A percentile compares a stretch with the other conserved stretches of the same genome.
Conservation (phyloP, 1,140 invertebrate species). For the Aphelenchoides fujianensis region DNA sequence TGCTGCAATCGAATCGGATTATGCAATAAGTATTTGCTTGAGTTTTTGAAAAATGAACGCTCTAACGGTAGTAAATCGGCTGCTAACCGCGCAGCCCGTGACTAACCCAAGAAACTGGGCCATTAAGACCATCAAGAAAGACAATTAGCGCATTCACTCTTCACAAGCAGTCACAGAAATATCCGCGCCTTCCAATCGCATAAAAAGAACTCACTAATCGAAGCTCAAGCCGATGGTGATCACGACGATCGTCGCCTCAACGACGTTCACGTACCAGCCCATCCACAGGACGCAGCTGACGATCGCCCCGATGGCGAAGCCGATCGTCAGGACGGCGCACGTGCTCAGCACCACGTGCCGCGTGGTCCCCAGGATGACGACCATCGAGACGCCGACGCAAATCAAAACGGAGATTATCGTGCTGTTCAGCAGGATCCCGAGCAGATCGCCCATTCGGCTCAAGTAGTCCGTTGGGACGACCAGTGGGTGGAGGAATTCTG, state of each 20-base stretch:
- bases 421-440: slow-evolving; percentile 21
- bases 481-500: slow-evolving; percentile 9
- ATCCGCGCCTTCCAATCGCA: too few species aligned
- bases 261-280: slow-evolving; percentile 86
- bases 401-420: slow-evolving; percentile 36
- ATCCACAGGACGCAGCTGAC: slow-evolving; percentile 29
- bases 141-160: too few species aligned
- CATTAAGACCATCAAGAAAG: too few species aligned
- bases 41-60: too few species aligned
- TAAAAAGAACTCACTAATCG: too few species aligned
- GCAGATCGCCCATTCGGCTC: slow-evolving; percentile 28
- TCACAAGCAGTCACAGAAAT: too few species aligned
- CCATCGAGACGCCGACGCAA: slow-evolving; percentile 28
- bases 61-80: too few species aligned
- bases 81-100: too few species aligned
- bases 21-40: too few species aligned
- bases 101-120: too few species aligned
- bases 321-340: slow-evolving; percentile 30
- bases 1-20: too few species aligned
- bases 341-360: slow-evolving; percentile 26
- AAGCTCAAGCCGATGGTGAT: slow-evolving; percentile 89
- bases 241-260: slow-evolving; percentile 88
- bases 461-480: slow-evolving; percentile 15
- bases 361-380: slow-evolving; percentile 42
- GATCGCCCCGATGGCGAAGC: slow-evolving; percentile 31